Evolutionary conservation across 2,888 invertebrate species (phyloP).

Genomic region (Aelia acuminata): DNA sequence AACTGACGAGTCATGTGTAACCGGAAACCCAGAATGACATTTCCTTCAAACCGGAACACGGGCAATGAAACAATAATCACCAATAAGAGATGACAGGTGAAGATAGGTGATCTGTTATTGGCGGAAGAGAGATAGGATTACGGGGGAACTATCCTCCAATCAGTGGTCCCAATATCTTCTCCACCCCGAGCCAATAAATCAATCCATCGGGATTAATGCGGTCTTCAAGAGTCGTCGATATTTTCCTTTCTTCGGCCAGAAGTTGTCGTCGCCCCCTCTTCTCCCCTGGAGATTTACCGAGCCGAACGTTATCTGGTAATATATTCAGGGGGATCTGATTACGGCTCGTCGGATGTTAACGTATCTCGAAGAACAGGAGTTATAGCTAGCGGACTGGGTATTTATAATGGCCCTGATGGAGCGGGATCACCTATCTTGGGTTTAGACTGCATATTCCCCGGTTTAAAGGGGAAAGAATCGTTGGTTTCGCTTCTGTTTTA

Average conservation of each 20-base stretch:
- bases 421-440: neutral
- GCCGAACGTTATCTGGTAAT: conserved; percentile 41
- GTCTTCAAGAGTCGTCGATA: conserved; percentile 36
- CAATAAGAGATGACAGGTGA: conserved; percentile 35
- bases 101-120: conserved; percentile 30
- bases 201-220: conserved; percentile 11
- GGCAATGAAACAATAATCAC: neutral
- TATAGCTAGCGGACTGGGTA: neutral
- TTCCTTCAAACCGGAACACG: neutral
- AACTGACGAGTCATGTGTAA: neutral
- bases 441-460: neutral
- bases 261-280: neutral
- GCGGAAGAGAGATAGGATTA: conserved; percentile 34
- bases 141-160: conserved; percentile 37
- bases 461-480: neutral
- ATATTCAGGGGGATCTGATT: conserved; percentile 45
- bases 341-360: conserved; percentile 24
- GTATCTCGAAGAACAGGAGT: conserved; percentile 1
- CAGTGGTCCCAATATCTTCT: neutral
- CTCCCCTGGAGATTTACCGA: conserved; percentile 24
- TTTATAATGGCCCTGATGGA: conserved; percentile 5
- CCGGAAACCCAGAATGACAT: neutral
- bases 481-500: too few species aligned
- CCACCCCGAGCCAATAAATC: neutral
- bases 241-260: conserved; percentile 40